phyloP scores from a whole-genome alignment of 1,140 invertebrate genomes.

The Zaprionus taronus region DNA sequence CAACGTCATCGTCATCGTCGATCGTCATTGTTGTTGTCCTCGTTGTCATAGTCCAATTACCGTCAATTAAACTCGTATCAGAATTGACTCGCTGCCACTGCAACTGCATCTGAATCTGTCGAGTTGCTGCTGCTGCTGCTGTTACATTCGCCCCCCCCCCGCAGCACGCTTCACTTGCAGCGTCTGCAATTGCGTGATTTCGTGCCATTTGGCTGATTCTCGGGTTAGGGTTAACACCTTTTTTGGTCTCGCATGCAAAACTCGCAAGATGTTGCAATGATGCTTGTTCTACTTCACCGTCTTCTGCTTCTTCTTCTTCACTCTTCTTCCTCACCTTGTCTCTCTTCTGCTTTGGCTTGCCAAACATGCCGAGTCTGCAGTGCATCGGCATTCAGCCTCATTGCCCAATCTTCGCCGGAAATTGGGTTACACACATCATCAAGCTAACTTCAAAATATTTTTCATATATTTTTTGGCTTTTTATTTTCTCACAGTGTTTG shows the following conservation, averaged over 20 bases:
- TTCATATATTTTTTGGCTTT: background rate
- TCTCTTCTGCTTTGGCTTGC: constrained; percentile 13
- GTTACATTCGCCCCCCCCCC: background rate
- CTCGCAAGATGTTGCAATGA: background rate
- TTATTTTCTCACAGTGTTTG: constrained; percentile 15
- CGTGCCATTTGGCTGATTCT: constrained; percentile 34
- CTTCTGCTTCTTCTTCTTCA: background rate
- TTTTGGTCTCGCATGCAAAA: constrained; percentile 40
- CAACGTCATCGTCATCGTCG: too few relatives aligned
- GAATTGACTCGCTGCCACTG: constrained; percentile 30
- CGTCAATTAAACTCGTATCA: constrained; percentile 71
- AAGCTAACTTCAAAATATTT: constrained; percentile 9
- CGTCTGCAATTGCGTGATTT: constrained; percentile 29
- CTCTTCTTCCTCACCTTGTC: background rate
- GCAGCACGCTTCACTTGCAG: constrained; percentile 1
- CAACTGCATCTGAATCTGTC: constrained; percentile 19
- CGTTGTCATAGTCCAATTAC: constrained; percentile 68
- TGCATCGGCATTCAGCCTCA: constrained; percentile 37
- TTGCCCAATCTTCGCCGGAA: constrained; percentile 57
- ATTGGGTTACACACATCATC: constrained; percentile 60
- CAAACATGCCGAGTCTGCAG: constrained; percentile 15
- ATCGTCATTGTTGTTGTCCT: too few relatives aligned
- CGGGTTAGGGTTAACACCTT: constrained; percentile 51
- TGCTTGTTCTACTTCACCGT: background rate
- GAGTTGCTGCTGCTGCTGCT: constrained; percentile 8